A percentile compares a stretch with the other conserved stretches of the same genome.
phyloP scores from a whole-genome alignment of 2,888 invertebrate genomes.

The Cyclophora punctaria region DNA sequence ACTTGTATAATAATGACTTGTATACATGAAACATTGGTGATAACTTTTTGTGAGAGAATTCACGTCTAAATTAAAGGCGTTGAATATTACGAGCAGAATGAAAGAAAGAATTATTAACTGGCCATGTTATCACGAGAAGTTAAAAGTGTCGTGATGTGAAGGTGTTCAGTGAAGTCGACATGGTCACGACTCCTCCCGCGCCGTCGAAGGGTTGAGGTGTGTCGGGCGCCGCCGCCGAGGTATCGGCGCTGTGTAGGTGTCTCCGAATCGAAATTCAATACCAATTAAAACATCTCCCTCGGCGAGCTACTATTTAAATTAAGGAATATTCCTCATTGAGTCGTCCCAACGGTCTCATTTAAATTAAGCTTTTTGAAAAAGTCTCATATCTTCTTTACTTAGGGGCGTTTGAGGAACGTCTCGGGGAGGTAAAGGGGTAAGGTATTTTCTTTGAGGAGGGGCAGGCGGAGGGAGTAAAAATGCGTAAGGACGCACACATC shows the following conservation, averaged over 20 bases:
- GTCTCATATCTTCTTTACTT: constrained; percentile 73
- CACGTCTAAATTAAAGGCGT: no score
- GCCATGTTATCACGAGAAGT: no score
- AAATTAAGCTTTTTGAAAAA: constrained; percentile 75
- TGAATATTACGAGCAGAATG: no score
- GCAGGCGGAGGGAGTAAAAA: constrained; percentile 54
- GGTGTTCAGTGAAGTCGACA: no score
- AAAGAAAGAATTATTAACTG: no score
- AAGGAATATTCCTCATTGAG: constrained; percentile 69
- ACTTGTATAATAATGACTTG: no score
- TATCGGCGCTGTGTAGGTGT: constrained; percentile 25
- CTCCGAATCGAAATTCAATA: constrained; percentile 69
- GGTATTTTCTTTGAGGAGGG: constrained; percentile 57
- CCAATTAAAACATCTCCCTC: constrained; percentile 63
- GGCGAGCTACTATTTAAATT: constrained; percentile 68
- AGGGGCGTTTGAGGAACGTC: constrained; percentile 66
- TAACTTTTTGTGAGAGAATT: no score
- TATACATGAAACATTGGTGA: no score
- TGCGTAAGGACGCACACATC: constrained; percentile 70
- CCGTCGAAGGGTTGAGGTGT: neutral
- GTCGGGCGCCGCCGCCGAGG: neutral
- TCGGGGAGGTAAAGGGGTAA: constrained; percentile 63
- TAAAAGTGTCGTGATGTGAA: no score
- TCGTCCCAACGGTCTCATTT: constrained; percentile 66
- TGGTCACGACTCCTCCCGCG: no score